A percentile compares a stretch with the other conserved stretches of the same genome.
These are phyloP conservation scores for Cybosia mesomella DNA, from an alignment of 2,888 invertebrate genomes.

Conservation along the genomic window DNA sequence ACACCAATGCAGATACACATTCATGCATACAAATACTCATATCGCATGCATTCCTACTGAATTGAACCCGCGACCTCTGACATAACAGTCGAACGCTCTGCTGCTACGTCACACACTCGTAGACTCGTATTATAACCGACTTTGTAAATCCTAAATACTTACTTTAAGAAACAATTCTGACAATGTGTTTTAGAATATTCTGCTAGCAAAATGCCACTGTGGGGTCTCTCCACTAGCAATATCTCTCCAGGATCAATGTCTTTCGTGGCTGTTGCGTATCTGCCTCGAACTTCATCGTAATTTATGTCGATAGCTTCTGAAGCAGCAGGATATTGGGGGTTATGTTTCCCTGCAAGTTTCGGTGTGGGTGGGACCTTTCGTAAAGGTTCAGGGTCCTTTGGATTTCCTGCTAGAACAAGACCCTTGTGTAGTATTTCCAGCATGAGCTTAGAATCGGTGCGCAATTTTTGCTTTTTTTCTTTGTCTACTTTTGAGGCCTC, in stretches of 20 bases:
- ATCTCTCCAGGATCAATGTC: slow-evolving; percentile 91
- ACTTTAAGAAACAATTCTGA: slow-evolving; percentile 90
- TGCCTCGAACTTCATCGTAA: slow-evolving; percentile 88
- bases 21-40: too few relatives aligned
- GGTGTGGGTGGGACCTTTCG: slow-evolving; percentile 74
- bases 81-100: too few relatives aligned
- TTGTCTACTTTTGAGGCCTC: slow-evolving; percentile 87
- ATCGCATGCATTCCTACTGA: too few relatives aligned
- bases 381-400: slow-evolving; percentile 72
- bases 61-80: too few relatives aligned
- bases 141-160: slow-evolving; percentile 42
- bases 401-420: slow-evolving; percentile 78
- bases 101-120: too few relatives aligned
- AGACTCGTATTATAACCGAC: not conserved
- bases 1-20: too few relatives aligned
- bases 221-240: slow-evolving; percentile 90
- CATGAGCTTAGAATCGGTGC: slow-evolving; percentile 90
- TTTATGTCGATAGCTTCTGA: slow-evolving; percentile 89
- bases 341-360: slow-evolving; percentile 77
- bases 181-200: slow-evolving; percentile 90
- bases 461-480: slow-evolving; percentile 88
- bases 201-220: slow-evolving; percentile 90
- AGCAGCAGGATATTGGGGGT: slow-evolving; percentile 84
- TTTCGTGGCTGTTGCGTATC: slow-evolving; percentile 90
- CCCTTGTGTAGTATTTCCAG: slow-evolving; percentile 89